Evolutionary conservation across 2,797 vertebrate species (phyloP), one percentile per base, ranked within the genome.

Genomic region (Gallirallus australis): DNA sequence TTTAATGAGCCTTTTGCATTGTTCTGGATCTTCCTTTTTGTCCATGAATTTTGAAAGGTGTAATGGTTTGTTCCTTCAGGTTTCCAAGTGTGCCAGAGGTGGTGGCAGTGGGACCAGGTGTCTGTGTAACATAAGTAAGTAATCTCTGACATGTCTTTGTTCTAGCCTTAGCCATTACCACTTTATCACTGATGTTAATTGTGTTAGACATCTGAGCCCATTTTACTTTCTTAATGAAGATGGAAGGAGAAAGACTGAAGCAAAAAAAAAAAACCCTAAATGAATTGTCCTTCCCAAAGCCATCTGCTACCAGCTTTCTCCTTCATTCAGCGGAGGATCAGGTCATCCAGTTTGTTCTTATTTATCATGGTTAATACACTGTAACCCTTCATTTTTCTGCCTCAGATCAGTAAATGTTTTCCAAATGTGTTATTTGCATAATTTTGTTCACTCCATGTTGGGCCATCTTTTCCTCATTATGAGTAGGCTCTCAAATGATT

Each of bases 191-290:
- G 54, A 69, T 52, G 59, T 75, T 91, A 94, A 95, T 90, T 90
- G 19, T 69, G 52, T 72, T 73, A 88, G n/a, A 77, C 45, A 68
- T 69, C 93, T 96, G 93, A 91, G 77, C 63, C 66, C 37, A 40
- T 52, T 60, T 83, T 82, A 59, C 68, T 72, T 90, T 89, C 77
- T 69, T 96, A 95, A 95, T 95, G 88, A 90, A 94, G 65, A 93
- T 2, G 59, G 76, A 96, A 90, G 54, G 20, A 75, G 72, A 90
- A 84, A 86, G 65, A 54, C 12, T 6, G n/a, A 86, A 94, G 35
- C 1, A 82, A 70, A 88, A 45, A 83, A 68, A 66, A 37, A 28
- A 39, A 28, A 48, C 15, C 37, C 37, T 64, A 83, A 89, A 92
- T 89, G 12, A 91, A 86, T 72, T 95, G 50, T 15, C 35, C 73